Conservation (phyloP, 1,140 invertebrate genomes). For the Drosophila arizonae region DNA sequence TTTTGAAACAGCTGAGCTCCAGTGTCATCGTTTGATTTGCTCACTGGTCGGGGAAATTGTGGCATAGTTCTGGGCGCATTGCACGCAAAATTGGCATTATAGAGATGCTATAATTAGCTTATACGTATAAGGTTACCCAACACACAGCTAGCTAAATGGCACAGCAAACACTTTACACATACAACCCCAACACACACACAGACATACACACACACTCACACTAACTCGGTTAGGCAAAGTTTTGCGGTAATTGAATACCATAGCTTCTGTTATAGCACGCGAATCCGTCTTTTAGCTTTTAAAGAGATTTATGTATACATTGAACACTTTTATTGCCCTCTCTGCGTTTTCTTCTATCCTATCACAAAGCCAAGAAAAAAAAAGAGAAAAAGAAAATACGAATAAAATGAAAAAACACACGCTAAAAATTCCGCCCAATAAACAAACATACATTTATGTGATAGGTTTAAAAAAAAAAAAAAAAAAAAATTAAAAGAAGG, state of each 20-base stretch:
- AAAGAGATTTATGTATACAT: constrained; percentile 49
- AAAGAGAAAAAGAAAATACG: constrained; percentile 18
- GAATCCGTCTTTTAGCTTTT: constrained; percentile 53
- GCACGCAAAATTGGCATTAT: constrained; percentile 62
- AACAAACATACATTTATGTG: constrained; percentile 72
- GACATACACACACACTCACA: constrained; percentile 4
- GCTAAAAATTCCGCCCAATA: constrained; percentile 82
- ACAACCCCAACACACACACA: not conserved
- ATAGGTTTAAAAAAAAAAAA: constrained; percentile 71
- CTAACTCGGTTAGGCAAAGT: constrained; percentile 19
- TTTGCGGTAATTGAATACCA: constrained; percentile 33
- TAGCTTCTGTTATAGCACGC: constrained; percentile 45
- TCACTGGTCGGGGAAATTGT: constrained; percentile 32
- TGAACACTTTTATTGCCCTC: constrained; percentile 37
- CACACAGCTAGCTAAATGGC: constrained; percentile 32
- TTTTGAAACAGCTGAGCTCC: constrained; percentile 17
- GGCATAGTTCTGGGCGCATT: constrained; percentile 67
- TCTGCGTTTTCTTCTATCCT: constrained; percentile 27
- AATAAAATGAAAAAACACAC: constrained; percentile 49
- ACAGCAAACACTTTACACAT: constrained; percentile 1
- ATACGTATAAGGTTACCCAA: constrained; percentile 24
- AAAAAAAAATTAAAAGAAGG: constrained; percentile 31
- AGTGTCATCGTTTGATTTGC: constrained; percentile 30
- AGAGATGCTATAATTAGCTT: constrained; percentile 43
- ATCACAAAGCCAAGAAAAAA: constrained; percentile 2